Conservation (phyloP, 1,140 invertebrate genomes). For the Adoxophyes honmai region DNA sequence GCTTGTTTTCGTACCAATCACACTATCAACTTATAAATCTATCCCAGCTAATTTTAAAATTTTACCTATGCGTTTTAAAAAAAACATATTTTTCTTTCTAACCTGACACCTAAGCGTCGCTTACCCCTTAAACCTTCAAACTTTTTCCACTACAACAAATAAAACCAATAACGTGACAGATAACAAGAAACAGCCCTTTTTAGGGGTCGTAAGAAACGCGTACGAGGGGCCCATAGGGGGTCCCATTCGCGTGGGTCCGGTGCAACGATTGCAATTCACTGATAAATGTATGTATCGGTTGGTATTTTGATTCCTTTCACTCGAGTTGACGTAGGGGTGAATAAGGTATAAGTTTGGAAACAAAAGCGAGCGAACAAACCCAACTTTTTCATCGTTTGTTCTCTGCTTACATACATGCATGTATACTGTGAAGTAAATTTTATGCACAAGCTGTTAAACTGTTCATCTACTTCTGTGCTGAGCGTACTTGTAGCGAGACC, state of each 20-base stretch:
- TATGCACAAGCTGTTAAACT: too few species aligned
- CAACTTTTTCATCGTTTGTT: too few species aligned
- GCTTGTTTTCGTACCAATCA: too few species aligned
- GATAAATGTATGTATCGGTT: conserved; percentile 39
- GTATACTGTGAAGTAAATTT: too few species aligned
- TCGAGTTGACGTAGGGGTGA: conserved; percentile 26
- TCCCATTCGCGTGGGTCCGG: conserved; percentile 25
- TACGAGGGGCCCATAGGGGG: not conserved
- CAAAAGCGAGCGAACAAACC: not conserved
- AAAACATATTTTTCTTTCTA: too few species aligned
- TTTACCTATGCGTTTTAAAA: too few species aligned
- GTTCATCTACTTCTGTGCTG: too few species aligned
- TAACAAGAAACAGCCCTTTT: conserved; percentile 1
- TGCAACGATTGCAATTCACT: conserved; percentile 51
- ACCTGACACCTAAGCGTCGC: too few species aligned
- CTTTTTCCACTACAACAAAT: conserved; percentile 10
- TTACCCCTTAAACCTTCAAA: not conserved
- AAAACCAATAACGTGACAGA: conserved; percentile 10
- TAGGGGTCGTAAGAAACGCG: not conserved
- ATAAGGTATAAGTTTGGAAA: not conserved
- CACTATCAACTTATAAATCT: too few species aligned
- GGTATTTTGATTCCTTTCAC: conserved; percentile 48
- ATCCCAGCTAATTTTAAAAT: too few species aligned
- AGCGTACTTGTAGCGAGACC: too few species aligned
- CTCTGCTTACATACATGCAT: too few species aligned